Base-by-base conservation (phyloP, 2,888 invertebrate genomes). In the Amblyteles armatorius region DNA sequence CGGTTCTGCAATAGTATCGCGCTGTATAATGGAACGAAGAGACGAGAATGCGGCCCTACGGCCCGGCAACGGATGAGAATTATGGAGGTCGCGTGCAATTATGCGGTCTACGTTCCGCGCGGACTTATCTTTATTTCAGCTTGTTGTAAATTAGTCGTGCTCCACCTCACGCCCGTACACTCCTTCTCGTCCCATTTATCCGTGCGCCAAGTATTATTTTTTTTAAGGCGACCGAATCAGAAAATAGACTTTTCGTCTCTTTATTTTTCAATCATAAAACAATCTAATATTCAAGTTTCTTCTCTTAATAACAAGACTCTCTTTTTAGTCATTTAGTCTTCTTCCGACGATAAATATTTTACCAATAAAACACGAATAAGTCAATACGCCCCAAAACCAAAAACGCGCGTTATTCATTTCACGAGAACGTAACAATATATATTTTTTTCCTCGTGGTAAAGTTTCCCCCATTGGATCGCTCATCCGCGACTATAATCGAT, bases 51-150 rank as follows among this genome's bases (percentile, higher is more conserved):
- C 33, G 65, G 63, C 63, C 26, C 26, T 26, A n/a, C 50, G 11
- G 29, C 19, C 50, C 22, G 26, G 69, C 29, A 50, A 33, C 48
- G 55, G 52, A 40, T 50, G 83, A 80, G 55, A 77, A 84, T 84
- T 84, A 72, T 84, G 67, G 80, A 71, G 83, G 82, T 86, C 77
- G 86, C 82, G 83, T 84, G 85, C 86, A 89, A 86, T 90, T 87
- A 87, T 89, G 86, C 88, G 82, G 79, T 81, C 71, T 81, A 74
- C 77, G 76, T 79, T 65, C 55, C 6, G 40, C 40, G 40, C 76
- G 76, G 76, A 84, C 86, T 90, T 88, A 88, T 87, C 86, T 88
- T 88, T 86, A 86, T 87, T 87, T 81, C 71, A 85, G 78, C 87
- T 85, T 82, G 85, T 86, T 88, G 88, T 88, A 87, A 88, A 89